Conservation (phyloP, 2,888 invertebrate genomes). For the Beris morrisii region DNA sequence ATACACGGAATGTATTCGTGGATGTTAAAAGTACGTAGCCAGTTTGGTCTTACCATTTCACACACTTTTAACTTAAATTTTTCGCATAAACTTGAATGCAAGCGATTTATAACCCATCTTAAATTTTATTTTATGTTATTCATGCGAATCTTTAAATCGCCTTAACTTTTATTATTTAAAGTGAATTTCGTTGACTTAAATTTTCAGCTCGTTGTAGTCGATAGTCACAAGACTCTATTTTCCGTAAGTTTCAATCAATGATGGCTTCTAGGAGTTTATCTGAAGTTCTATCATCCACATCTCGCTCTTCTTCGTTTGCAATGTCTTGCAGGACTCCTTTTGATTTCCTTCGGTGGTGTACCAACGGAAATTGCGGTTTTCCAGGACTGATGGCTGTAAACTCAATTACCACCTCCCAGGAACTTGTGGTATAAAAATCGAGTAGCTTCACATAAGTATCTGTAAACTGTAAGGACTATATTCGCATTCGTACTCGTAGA, state of each 20-base stretch:
- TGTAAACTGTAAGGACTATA: too few species aligned
- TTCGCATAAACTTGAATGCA: background rate
- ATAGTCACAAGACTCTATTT: constrained; percentile 4
- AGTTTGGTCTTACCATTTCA: too few species aligned
- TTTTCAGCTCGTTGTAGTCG: constrained; percentile 5
- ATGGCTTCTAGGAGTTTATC: constrained; percentile 28
- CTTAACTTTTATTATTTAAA: constrained; percentile 17
- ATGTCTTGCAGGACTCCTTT: constrained; percentile 18
- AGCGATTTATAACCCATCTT: constrained; percentile 3
- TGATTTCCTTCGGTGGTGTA: constrained; percentile 34
- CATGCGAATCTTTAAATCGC: too few species aligned
- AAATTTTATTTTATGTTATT: constrained; percentile 11
- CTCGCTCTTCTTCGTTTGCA: background rate
- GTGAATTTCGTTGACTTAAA: background rate
- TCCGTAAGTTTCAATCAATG: constrained; percentile 28
- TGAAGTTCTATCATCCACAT: constrained; percentile 7
- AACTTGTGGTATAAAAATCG: constrained; percentile 1
- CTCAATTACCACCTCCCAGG: constrained; percentile 32
- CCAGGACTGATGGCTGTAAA: constrained; percentile 32
- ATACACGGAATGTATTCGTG: too few species aligned
- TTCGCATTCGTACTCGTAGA: too few species aligned
- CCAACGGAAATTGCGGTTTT: constrained; percentile 38
- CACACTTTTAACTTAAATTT: background rate
- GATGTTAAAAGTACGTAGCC: too few species aligned
- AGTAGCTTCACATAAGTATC: too few species aligned